phyloP scores from a whole-genome alignment of 2,888 invertebrate genomes.

The Epinotia bilunana region DNA sequence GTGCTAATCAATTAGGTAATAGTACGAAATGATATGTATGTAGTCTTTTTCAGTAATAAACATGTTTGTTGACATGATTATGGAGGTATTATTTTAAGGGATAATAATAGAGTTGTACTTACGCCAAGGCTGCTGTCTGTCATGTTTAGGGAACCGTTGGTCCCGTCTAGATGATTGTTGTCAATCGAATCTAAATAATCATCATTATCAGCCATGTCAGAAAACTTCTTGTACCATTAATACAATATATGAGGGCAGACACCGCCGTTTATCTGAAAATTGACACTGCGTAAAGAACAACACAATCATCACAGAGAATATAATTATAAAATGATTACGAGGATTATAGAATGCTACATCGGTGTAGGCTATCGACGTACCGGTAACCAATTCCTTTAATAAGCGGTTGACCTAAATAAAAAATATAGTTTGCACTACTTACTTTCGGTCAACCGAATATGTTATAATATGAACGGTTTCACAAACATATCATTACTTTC shows the following conservation, averaged over 20 bases:
- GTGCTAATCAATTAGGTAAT: conserved; percentile 17
- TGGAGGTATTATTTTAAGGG: background rate
- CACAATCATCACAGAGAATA: conserved; percentile 50
- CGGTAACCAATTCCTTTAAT: conserved; percentile 79
- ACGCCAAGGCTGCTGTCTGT: conserved; percentile 80
- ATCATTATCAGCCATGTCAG: conserved; percentile 81
- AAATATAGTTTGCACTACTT: conserved; percentile 68
- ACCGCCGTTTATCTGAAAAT: conserved; percentile 62
- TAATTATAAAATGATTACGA: conserved; percentile 60
- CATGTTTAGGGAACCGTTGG: conserved; percentile 85
- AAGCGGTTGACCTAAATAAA: conserved; percentile 66
- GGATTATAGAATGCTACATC: conserved; percentile 56
- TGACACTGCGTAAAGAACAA: conserved; percentile 42
- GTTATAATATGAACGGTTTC: conserved; percentile 54
- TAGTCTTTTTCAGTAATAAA: background rate
- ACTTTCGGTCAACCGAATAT: conserved; percentile 53
- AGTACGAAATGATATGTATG: no score
- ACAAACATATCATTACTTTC: conserved; percentile 58
- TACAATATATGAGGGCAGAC: conserved; percentile 55
- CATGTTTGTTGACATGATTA: conserved; percentile 10
- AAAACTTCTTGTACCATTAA: conserved; percentile 64
- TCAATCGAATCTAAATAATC: conserved; percentile 82
- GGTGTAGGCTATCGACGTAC: conserved; percentile 65
- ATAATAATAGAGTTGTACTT: conserved; percentile 55
- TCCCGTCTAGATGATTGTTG: conserved; percentile 85